Percentiles rank a stretch among this genome's conserved stretches.
phyloP scores from a whole-genome alignment of 2,888 invertebrate genomes.

The Halictus quadricinctus region DNA sequence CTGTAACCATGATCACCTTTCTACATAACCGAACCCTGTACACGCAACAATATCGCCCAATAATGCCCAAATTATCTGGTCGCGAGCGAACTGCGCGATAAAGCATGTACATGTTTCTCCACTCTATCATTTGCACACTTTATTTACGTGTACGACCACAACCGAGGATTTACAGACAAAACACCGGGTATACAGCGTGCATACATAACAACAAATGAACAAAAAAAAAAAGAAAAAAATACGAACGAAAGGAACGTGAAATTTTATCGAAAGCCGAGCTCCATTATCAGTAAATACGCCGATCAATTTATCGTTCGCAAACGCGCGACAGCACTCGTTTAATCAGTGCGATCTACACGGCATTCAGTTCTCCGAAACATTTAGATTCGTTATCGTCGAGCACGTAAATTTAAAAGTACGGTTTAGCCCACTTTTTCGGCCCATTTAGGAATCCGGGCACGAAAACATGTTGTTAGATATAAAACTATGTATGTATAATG shows the following conservation, averaged over 20 bases:
- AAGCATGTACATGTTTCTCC: constrained; percentile 49
- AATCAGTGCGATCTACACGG: neutral
- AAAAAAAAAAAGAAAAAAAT: neutral
- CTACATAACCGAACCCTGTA: constrained; percentile 37
- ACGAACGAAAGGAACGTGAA: constrained; percentile 32
- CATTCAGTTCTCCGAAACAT: constrained; percentile 6
- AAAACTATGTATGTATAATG: neutral
- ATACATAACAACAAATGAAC: neutral
- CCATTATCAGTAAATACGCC: constrained; percentile 4
- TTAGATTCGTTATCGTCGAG: constrained; percentile 15
- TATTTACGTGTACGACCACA: constrained; percentile 43
- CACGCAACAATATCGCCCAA: constrained; percentile 34
- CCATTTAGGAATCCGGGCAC: neutral
- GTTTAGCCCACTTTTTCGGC: neutral
- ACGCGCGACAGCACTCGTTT: neutral
- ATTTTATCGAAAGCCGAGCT: constrained; percentile 28
- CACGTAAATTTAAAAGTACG: neutral
- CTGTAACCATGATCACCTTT: constrained; percentile 42
- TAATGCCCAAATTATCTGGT: constrained; percentile 46
- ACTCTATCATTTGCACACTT: constrained; percentile 40
- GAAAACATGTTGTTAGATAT: neutral
- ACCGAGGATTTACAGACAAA: constrained; percentile 35
- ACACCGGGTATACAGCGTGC: constrained; percentile 34
- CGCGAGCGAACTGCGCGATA: constrained; percentile 43
- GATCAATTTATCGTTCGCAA: constrained; percentile 7